Evolutionary conservation across 2,797 vertebrate genomes (phyloP), one percentile per base, ranked within the genome.

Genomic region (Liasis olivaceus): DNA sequence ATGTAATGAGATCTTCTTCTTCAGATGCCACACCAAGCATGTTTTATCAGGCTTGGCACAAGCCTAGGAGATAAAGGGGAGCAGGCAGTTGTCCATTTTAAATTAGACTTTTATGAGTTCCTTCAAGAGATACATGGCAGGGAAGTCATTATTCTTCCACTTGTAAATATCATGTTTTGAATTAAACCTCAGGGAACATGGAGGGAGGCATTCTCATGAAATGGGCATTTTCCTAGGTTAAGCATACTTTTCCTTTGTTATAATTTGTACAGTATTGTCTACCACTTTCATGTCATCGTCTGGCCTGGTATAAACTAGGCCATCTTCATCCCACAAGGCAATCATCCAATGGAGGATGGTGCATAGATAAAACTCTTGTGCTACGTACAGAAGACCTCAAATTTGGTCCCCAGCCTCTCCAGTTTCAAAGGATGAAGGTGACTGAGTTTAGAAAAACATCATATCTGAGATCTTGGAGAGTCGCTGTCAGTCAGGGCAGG

Each of bases 1-100:
- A 96, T 95, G 94, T 95, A 96, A 97, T 96, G 94, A 97, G 95
- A 95, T 96, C 93, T 94, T 95, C 91, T 95, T 89, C 88, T 92
- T 95, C 93, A 90, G 91, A 95, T 96, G 87, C 47, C 96, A 95
- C 94, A 95, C 91, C 88, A 72, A 95, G 97, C 51, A 94, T 92
- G 91, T 90, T 95, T 94, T 95, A 85, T 89, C 93, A 90, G 72
- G 28, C 89, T 96, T 95, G 94, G 89, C 91, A 94, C 84, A 0
- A 88, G 22, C 24, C 26, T 22, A 60, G 51, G 5, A 24, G 2
- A 85, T 24, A 62, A 94, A 14, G 24, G 15, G n/a, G 89, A 93
- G 36, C 2, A 13, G 6, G 62, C 31, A 93, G 47, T n/a, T 85
- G 59, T 90, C 88, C 8, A 92, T 91, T 84, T 93, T 92, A 9